A percentile compares a stretch with the other conserved stretches of the same genome.
These are phyloP conservation scores for Megastigmus dorsalis DNA, from an alignment of 2,888 invertebrate species.

Conservation along the genomic window DNA sequence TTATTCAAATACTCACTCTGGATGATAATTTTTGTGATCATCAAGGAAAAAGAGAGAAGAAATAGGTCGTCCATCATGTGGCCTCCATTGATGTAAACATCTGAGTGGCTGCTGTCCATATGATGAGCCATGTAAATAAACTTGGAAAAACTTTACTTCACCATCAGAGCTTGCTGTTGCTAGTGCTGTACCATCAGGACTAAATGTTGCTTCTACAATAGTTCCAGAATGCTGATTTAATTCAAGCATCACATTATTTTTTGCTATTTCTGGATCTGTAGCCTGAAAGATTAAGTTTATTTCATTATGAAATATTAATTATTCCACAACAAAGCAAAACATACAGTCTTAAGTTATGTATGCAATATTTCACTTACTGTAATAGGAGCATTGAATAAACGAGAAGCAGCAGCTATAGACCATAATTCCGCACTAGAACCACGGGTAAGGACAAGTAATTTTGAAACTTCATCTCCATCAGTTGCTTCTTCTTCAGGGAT, in stretches of 20 bases:
- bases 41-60: constrained; percentile 95
- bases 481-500: constrained; percentile 81
- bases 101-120: constrained; percentile 78
- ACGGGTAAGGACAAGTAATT: constrained; percentile 87
- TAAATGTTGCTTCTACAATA: constrained; percentile 91
- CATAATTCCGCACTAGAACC: constrained; percentile 79
- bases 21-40: constrained; percentile 87
- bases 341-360: background rate
- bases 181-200: constrained; percentile 95
- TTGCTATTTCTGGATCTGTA: constrained; percentile 64
- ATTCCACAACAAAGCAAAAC: constrained; percentile 5
- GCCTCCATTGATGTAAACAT: constrained; percentile 94
- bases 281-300: constrained; percentile 56
- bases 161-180: constrained; percentile 94
- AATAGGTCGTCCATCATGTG: constrained; percentile 91
- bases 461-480: constrained; percentile 81
- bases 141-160: constrained; percentile 93
- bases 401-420: constrained; percentile 67
- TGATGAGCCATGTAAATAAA: constrained; percentile 80
- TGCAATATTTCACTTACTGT: constrained; percentile 54
- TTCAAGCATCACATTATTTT: constrained; percentile 74
- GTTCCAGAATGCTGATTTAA: constrained; percentile 79
- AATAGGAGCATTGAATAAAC: constrained; percentile 61
- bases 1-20: constrained; percentile 79
- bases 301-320: background rate